phyloP scores from a whole-genome alignment of 2,113 vertebrate species.

The Sorex araneus region DNA sequence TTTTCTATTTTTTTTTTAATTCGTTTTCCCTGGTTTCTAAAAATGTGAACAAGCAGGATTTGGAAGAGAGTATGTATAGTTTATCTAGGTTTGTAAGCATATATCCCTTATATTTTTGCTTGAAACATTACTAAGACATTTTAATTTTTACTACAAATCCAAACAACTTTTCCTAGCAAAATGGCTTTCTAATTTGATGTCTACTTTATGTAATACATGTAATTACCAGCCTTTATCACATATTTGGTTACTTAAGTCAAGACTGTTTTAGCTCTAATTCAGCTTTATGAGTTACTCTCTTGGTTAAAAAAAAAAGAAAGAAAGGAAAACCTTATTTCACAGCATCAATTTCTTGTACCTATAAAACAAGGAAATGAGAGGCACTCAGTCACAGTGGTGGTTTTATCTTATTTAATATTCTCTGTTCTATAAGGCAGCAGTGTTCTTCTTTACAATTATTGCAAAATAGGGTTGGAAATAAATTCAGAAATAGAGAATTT shows the following conservation, averaged over 20 bases:
- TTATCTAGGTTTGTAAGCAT: neutral
- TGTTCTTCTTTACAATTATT: neutral
- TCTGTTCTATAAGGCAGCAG: neutral
- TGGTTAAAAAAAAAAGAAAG: conserved; percentile 12
- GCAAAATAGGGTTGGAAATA: neutral
- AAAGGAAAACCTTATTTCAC: neutral
- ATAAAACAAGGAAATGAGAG: neutral
- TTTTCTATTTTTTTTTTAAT: neutral
- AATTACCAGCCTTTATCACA: neutral
- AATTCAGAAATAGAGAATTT: neutral
- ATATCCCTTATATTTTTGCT: too few relatives aligned
- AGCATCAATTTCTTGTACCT: conserved; percentile 10
- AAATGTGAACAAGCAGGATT: neutral
- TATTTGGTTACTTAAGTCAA: neutral
- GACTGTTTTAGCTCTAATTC: neutral
- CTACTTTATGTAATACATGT: neutral
- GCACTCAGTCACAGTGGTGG: neutral
- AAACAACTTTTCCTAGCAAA: conserved; percentile 36
- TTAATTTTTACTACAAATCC: too few relatives aligned
- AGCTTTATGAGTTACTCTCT: conserved; percentile 6
- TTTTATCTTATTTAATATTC: conserved; percentile 1
- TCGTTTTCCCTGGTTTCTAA: neutral
- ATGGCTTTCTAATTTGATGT: conserved; percentile 16
- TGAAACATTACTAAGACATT: too few relatives aligned
- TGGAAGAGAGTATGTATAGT: neutral